These are phyloP conservation scores for Metellina segmentata DNA, from an alignment of 2,888 invertebrate species.

Conservation along the genomic window DNA sequence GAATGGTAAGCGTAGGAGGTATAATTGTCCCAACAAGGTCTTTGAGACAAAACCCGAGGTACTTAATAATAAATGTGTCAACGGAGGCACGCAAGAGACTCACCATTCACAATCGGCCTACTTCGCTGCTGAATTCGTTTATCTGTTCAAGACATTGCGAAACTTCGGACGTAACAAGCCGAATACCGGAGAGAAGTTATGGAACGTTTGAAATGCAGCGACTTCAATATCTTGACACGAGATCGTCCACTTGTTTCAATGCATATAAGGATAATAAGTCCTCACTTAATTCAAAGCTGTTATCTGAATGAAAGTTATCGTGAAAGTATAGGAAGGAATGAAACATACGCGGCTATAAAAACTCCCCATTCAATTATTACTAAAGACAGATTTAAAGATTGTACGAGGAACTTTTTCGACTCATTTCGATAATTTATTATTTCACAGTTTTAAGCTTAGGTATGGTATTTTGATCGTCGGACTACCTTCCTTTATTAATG, in stretches of 20 bases:
- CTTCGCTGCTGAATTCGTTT: conserved; percentile 30
- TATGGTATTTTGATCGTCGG: no score
- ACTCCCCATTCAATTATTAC: no score
- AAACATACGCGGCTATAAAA: no score
- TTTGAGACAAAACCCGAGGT: conserved; percentile 41
- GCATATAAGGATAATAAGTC: neutral
- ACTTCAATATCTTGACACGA: conserved; percentile 21
- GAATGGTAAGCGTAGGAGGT: conserved; percentile 60
- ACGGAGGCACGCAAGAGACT: conserved; percentile 26
- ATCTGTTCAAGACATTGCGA: conserved; percentile 19
- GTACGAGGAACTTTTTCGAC: no score
- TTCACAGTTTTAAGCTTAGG: no score
- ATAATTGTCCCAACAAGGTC: conserved; percentile 69
- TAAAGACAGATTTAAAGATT: no score
- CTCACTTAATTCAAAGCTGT: no score
- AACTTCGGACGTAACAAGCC: neutral
- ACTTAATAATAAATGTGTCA: conserved; percentile 72
- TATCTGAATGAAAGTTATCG: no score
- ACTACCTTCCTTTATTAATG: no score
- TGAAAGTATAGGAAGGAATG: no score
- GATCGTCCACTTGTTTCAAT: neutral
- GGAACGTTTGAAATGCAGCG: conserved; percentile 23
- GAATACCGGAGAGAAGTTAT: neutral
- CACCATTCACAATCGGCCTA: conserved; percentile 33
- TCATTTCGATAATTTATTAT: no score